Conservation (phyloP, 2,797 vertebrate genomes). For the Cossypha heuglini region DNA sequence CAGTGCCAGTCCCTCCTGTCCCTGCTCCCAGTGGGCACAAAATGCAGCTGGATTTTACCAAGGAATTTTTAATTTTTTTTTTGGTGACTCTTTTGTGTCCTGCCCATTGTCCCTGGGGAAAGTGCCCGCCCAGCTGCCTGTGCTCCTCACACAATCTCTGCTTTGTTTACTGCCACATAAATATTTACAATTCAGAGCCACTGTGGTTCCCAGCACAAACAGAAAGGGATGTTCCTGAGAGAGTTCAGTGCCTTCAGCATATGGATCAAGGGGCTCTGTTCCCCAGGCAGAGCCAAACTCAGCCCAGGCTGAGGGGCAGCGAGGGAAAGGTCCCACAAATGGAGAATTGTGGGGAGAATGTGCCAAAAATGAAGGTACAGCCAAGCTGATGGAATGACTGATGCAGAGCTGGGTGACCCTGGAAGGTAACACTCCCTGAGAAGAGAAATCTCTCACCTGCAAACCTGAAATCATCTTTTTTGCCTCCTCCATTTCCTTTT, state of each 20-base stretch:
- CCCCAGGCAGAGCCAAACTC: background rate
- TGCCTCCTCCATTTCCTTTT: slow-evolving; percentile 93
- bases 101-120: slow-evolving; percentile 19
- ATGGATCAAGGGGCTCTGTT: background rate
- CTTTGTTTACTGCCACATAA: slow-evolving; percentile 78
- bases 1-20: background rate
- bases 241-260: slow-evolving; percentile 59
- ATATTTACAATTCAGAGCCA: slow-evolving; percentile 75
- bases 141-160: slow-evolving; percentile 68
- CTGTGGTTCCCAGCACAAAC: slow-evolving; percentile 66
- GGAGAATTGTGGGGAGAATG: background rate
- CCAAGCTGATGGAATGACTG: background rate
- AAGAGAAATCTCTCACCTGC: slow-evolving; percentile 80
- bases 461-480: slow-evolving; percentile 94
- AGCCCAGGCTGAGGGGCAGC: background rate
- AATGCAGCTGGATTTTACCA: slow-evolving; percentile 29
- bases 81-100: slow-evolving; percentile 54
- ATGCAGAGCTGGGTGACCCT: background rate
- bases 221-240: slow-evolving; percentile 58
- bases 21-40: background rate
- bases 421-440: background rate
- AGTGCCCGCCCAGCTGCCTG: slow-evolving; percentile 40
- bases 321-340: background rate
- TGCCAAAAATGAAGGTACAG: background rate
- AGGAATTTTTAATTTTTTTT: background rate